phyloP scores from a whole-genome alignment of 2,888 invertebrate genomes.

The Spodoptera picta region DNA sequence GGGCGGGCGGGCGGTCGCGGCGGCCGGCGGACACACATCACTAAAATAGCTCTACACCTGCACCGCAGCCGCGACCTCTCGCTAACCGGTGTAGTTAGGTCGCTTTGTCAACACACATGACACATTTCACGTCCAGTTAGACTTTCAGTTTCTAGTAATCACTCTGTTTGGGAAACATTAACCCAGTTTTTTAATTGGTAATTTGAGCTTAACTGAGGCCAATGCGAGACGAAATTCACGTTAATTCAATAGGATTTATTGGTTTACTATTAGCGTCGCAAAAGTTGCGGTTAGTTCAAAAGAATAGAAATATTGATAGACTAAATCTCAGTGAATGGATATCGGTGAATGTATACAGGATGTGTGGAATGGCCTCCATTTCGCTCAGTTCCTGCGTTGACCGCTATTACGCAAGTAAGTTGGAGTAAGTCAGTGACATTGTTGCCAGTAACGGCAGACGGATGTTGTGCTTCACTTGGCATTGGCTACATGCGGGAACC shows the following conservation, averaged over 20 bases:
- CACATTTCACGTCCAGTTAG: constrained; percentile 46
- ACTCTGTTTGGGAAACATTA: constrained; percentile 16
- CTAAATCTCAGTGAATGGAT: constrained; percentile 13
- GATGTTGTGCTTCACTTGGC: constrained; percentile 63
- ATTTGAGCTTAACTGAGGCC: constrained; percentile 4
- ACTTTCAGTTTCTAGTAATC: constrained; percentile 36
- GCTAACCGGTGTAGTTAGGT: constrained; percentile 71
- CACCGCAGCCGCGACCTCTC: constrained; percentile 78
- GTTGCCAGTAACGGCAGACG: constrained; percentile 65
- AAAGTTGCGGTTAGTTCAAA: constrained; percentile 1
- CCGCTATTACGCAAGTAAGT: constrained; percentile 57
- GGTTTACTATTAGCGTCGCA: not conserved
- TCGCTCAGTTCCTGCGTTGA: constrained; percentile 46
- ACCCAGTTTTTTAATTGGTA: constrained; percentile 25
- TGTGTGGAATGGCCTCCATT: constrained; percentile 38
- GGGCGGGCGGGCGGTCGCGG: constrained; percentile 76
- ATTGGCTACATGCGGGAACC: constrained; percentile 50
- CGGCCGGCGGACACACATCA: constrained; percentile 68
- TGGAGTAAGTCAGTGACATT: constrained; percentile 54
- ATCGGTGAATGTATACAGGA: constrained; percentile 48
- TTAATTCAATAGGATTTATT: not conserved
- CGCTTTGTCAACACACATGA: constrained; percentile 79
- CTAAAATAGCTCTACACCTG: constrained; percentile 87
- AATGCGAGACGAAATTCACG: not conserved
- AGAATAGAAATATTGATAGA: constrained; percentile 6